Base-by-base conservation (phyloP, 1,140 invertebrate species). In the Drosophila repletoides region DNA sequence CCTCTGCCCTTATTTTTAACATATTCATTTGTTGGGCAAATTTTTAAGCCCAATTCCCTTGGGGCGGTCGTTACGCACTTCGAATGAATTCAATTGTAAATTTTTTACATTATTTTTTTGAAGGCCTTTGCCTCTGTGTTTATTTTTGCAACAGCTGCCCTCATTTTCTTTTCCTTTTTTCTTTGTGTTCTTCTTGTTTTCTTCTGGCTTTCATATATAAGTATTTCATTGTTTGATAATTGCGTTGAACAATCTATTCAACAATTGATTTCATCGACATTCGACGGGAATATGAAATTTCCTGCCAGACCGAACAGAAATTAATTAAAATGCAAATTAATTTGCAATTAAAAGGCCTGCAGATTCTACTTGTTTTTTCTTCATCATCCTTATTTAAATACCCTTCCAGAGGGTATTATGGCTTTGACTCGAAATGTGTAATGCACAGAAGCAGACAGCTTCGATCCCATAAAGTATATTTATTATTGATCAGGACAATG, bases 261-360 rank as follows among this genome's bases (percentile, higher is more conserved):
- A 43, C 40, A 65, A 40, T 48, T 22, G 24, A 55, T 43, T 21
- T 7, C 24, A 38, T 5, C n/a, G 2, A 1, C 21, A 3, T 7
- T 22, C 10, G 46, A 46, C 56, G 41, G n/a, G 26, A 33, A 51
- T 43, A 28, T 40, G 3, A 59, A 24, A 36, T 36, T 45, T 45
- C n/a, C 33, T 24, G 28, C 38, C 21, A 45, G 51, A 55, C 7
- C 17, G 45, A 46, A 51, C 48, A 74, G 34, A 80, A 79, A 79
- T 67, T 67, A 74, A 83, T 79, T 84, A 77, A 79, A 84, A 77
- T 84, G 74, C 74, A 84, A 83, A 74, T 79, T 79, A 59, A 84
- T 84, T 59, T 76, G 59, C 72, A 73, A 83, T 69, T 77, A 83
- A 77, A 61, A 66, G 51, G 38, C 58, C 56, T 70, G 36, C 59